These are phyloP conservation scores for Lamproptera curius DNA, from an alignment of 2,888 invertebrate species.

Conservation along the genomic window DNA sequence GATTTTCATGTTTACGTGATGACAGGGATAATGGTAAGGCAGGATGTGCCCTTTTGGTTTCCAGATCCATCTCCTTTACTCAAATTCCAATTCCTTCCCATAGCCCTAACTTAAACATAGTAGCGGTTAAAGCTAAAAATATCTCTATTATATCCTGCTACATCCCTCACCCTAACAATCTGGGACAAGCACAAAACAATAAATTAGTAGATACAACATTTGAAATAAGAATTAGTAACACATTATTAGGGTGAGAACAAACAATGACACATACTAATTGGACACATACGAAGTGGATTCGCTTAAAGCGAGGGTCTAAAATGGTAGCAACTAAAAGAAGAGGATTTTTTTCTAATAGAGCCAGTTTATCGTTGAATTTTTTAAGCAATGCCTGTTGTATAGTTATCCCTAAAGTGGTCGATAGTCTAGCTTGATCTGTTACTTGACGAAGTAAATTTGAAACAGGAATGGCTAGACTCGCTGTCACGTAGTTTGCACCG, in stretches of 20 bases:
- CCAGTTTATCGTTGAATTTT: neutral
- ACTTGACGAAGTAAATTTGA: neutral
- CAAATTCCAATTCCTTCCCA: too few species aligned
- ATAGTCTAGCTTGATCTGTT: neutral
- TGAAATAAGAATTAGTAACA: too few species aligned
- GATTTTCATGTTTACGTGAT: neutral
- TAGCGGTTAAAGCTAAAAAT: too few species aligned
- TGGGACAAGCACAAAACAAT: too few species aligned
- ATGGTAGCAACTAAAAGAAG: neutral
- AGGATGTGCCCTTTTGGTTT: neutral
- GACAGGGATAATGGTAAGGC: neutral
- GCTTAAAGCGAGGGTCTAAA: neutral
- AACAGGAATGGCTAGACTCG: neutral
- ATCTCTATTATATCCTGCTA: neutral
- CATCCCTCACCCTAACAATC: neutral
- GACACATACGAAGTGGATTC: neutral
- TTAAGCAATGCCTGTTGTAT: neutral
- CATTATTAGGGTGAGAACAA: too few species aligned
- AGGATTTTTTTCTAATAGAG: neutral
- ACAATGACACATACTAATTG: too few species aligned
- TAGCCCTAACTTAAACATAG: too few species aligned
- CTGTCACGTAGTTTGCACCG: neutral
- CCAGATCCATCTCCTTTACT: too few species aligned
- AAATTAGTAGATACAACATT: too few species aligned
- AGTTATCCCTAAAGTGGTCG: neutral